Evolutionary conservation across 2,888 invertebrate species (phyloP).

Genomic region (Macrosoma leucophasiata): DNA sequence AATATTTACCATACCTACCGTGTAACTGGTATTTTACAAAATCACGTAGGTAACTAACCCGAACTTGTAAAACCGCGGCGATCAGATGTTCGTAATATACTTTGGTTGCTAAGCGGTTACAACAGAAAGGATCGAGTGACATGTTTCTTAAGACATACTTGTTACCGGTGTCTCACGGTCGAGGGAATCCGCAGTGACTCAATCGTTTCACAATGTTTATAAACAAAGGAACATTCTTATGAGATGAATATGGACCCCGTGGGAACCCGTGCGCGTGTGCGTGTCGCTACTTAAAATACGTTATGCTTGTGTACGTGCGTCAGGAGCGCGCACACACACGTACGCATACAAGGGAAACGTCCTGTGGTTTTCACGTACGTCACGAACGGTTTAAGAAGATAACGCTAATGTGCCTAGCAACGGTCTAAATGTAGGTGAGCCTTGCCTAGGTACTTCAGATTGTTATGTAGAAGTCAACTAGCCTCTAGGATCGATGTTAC

Average conservation of each 20-base stretch:
- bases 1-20: conserved; percentile 1
- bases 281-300: conserved; percentile 1
- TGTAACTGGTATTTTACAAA: neutral
- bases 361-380: conserved; percentile 1
- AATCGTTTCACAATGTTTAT: conserved; percentile 3
- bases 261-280: conserved; percentile 1
- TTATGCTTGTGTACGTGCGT: conserved; percentile 2
- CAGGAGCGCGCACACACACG: conserved; percentile 3
- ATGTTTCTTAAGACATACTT: conserved; percentile 3
- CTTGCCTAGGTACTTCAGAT: neutral
- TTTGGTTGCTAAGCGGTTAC: conserved; percentile 1
- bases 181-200: conserved; percentile 3
- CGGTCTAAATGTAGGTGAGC: no score
- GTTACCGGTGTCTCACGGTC: no score
- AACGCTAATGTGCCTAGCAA: no score
- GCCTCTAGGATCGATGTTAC: conserved; percentile 3
- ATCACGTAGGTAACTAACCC: conserved; percentile 1
- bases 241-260: no score
- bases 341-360: conserved; percentile 3
- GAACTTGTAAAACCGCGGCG: no score
- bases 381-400: conserved; percentile 2
- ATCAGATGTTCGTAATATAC: no score
- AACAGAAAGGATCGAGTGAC: conserved; percentile 1
- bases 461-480: conserved; percentile 3
- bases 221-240: no score